phyloP scores from a whole-genome alignment of 2,888 invertebrate species.

The Eupithecia centaureata region DNA sequence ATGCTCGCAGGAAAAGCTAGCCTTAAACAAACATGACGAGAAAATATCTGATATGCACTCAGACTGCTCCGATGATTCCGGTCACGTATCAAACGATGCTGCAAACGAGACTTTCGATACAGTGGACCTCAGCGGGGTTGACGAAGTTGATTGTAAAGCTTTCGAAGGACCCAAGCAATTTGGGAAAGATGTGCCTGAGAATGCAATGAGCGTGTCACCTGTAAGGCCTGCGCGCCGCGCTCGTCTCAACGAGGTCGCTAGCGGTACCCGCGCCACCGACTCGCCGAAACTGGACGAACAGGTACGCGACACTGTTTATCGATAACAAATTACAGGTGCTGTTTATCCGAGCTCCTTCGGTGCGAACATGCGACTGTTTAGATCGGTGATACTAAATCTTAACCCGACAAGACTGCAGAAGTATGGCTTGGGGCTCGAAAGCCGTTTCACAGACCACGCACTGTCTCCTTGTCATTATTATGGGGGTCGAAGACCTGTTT shows the following conservation, averaged over 20 bases:
- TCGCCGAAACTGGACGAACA: slow-evolving; percentile 82
- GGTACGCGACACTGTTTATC: slow-evolving; percentile 82
- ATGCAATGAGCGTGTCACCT: slow-evolving; percentile 74
- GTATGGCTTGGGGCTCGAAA: slow-evolving; percentile 62
- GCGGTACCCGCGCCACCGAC: slow-evolving; percentile 79
- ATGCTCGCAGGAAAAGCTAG: slow-evolving; percentile 71
- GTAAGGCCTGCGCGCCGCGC: slow-evolving; percentile 78
- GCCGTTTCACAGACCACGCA: slow-evolving; percentile 48
- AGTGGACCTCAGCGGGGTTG: slow-evolving; percentile 64
- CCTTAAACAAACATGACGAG: slow-evolving; percentile 74
- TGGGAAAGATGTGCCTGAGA: slow-evolving; percentile 70
- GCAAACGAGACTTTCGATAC: slow-evolving; percentile 85
- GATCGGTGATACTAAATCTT: slow-evolving; percentile 59
- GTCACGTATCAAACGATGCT: slow-evolving; percentile 92
- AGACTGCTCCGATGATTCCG: slow-evolving; percentile 91
- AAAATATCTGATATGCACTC: slow-evolving; percentile 85
- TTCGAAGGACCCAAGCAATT: slow-evolving; percentile 72
- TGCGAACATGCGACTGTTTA: slow-evolving; percentile 57
- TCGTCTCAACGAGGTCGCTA: slow-evolving; percentile 81
- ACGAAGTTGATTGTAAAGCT: slow-evolving; percentile 73
- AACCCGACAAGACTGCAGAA: slow-evolving; percentile 47
- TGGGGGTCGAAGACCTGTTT: slow-evolving; percentile 63
- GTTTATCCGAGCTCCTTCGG: slow-evolving; percentile 56
- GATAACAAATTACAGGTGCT: slow-evolving; percentile 78
- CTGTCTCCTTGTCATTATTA: slow-evolving; percentile 53